These are phyloP conservation scores for Heliconius eleuchia DNA, from an alignment of 1,140 invertebrate species.

Conservation along the genomic window DNA sequence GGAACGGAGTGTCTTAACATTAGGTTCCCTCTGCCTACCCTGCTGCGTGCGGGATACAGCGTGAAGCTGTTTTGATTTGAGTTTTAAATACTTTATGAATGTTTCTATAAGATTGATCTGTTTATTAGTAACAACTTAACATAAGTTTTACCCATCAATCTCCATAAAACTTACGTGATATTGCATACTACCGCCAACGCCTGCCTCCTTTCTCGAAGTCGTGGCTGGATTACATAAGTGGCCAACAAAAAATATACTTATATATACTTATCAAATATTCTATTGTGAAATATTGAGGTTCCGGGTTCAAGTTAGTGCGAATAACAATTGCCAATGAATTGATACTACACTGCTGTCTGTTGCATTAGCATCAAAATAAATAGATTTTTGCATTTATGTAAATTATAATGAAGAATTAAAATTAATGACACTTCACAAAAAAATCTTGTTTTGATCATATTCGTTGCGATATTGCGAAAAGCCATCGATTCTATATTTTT, in stretches of 20 bases:
- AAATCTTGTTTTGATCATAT: no score
- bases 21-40: no score
- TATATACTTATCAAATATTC: slow-evolving; percentile 16
- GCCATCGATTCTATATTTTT: not conserved
- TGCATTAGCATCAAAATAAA: not conserved
- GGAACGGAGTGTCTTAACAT: no score
- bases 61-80: no score
- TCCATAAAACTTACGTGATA: not conserved
- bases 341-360: not conserved
- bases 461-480: no score
- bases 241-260: not conserved
- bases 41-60: no score
- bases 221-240: not conserved
- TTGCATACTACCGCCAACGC: slow-evolving; percentile 2
- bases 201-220: not conserved
- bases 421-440: not conserved
- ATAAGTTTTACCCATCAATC: not conserved
- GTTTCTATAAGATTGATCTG: no score
- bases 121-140: no score
- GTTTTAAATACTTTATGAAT: no score
- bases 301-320: not conserved
- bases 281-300: slow-evolving; percentile 15
- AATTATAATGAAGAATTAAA: not conserved
- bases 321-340: not conserved
- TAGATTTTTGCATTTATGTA: not conserved